These are phyloP conservation scores for Aegotheles bennettii DNA, from an alignment of 2,113 vertebrate species.

Conservation along the genomic window DNA sequence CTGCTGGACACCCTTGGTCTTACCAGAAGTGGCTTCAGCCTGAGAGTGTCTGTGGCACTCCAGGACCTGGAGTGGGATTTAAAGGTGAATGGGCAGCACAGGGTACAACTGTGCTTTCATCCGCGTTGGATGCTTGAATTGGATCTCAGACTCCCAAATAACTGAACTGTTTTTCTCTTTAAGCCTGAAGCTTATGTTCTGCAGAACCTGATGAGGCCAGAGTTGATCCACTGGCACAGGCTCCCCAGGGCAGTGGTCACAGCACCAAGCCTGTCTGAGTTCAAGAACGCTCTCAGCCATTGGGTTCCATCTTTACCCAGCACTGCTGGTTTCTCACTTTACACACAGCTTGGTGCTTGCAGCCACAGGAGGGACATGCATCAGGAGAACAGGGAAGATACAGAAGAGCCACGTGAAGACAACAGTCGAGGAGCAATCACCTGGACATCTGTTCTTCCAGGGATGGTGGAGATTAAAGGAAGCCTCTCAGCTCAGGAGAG, in stretches of 20 bases:
- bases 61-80: background rate
- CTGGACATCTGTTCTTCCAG: background rate
- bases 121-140: background rate
- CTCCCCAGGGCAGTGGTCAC: too few species aligned
- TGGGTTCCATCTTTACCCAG: background rate
- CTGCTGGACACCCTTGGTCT: background rate
- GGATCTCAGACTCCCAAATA: background rate
- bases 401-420: background rate
- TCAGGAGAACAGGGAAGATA: background rate
- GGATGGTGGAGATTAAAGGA: background rate
- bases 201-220: background rate
- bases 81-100: background rate
- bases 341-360: background rate
- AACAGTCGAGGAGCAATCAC: background rate
- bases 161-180: background rate
- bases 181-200: background rate
- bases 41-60: background rate
- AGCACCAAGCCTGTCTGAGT: too few species aligned
- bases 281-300: too few species aligned
- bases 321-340: background rate
- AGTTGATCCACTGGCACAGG: too few species aligned
- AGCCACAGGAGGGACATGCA: background rate
- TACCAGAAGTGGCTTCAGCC: background rate
- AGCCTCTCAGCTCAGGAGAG: background rate
- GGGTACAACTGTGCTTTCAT: background rate